Evolutionary conservation across 35 echinoderm and acorn worm species (phyloP).

Genomic region (Anneissia japonica): DNA sequence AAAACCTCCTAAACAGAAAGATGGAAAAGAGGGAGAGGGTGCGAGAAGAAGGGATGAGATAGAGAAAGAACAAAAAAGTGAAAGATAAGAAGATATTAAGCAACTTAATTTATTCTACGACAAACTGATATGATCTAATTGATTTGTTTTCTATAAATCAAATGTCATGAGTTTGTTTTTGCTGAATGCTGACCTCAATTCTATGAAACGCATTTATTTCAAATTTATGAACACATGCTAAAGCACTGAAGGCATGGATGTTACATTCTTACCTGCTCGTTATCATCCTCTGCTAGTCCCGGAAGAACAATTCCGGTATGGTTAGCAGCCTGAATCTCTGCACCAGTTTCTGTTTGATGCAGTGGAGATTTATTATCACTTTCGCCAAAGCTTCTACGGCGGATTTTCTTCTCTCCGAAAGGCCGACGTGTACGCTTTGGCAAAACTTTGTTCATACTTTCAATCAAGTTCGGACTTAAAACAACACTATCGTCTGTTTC

Average conservation of each 20-base stretch:
- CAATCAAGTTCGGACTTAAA: constrained; percentile 39
- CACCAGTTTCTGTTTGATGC: background rate
- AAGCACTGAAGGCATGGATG: background rate
- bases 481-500: background rate
- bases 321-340: background rate
- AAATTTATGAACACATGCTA: background rate
- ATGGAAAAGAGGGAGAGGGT: too few species aligned
- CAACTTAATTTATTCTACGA: too few species aligned
- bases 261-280: background rate
- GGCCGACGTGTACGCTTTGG: constrained; percentile 45
- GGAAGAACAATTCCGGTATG: background rate
- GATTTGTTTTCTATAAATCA: too few species aligned
- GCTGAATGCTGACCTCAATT: background rate
- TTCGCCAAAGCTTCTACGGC: constrained; percentile 35
- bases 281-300: background rate
- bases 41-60: too few species aligned
- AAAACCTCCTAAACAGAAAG: too few species aligned
- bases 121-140: too few species aligned
- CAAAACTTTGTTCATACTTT: constrained; percentile 45
- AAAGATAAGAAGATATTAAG: too few species aligned
- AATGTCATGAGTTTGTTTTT: too few species aligned
- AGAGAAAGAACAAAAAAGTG: too few species aligned
- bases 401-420: constrained; percentile 43
- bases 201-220: background rate
- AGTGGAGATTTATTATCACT: background rate